These are phyloP conservation scores for Mixornis gularis DNA, from an alignment of 2,113 vertebrate genomes.

Conservation along the genomic window DNA sequence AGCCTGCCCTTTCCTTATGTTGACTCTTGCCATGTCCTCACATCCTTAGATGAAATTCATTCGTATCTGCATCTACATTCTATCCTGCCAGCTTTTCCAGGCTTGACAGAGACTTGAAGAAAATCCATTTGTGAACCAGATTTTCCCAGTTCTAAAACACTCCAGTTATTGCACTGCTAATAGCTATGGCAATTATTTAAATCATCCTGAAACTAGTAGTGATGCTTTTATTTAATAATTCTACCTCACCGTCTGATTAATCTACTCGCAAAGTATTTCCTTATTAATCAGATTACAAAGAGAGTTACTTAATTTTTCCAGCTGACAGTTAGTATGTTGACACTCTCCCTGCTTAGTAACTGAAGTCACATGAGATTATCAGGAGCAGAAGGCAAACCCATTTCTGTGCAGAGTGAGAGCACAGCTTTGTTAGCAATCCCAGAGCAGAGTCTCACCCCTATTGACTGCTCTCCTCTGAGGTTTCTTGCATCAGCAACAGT, in stretches of 20 bases:
- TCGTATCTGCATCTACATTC: neutral
- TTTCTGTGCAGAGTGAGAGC: conserved; percentile 1
- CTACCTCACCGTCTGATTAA: neutral
- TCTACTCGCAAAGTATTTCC: neutral
- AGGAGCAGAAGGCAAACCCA: neutral
- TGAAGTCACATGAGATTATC: conserved; percentile 31
- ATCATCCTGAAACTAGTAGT: neutral
- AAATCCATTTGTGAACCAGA: neutral
- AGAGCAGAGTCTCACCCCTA: neutral
- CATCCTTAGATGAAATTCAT: neutral
- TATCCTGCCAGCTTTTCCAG: neutral
- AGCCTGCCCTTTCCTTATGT: neutral
- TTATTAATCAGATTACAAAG: conserved; percentile 12
- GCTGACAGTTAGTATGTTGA: conserved; percentile 5
- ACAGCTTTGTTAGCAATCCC: neutral
- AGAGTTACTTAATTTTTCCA: conserved; percentile 27
- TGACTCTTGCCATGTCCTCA: neutral
- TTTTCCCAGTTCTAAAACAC: neutral
- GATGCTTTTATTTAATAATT: neutral
- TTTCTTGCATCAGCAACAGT: neutral
- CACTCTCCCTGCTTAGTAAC: conserved; percentile 19
- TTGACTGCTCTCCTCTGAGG: neutral
- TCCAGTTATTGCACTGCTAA: neutral
- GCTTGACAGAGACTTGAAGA: neutral
- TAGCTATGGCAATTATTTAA: neutral